Conservation (phyloP, 2,797 vertebrate genomes). For the Cuculus canorus region DNA sequence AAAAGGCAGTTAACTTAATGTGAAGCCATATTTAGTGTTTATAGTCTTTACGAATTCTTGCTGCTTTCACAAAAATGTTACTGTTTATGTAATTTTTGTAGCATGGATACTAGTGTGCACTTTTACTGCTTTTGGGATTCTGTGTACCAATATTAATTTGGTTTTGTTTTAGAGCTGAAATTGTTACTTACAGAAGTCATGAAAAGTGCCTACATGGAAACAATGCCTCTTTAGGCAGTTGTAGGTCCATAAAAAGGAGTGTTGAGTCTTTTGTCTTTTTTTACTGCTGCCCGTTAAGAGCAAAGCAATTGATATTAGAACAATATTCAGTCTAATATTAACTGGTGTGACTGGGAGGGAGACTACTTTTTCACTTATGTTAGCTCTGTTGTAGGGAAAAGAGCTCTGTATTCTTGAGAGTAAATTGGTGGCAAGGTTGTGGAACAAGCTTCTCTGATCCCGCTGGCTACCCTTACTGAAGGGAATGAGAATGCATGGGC, state of each 20-base stretch:
- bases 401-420: background rate
- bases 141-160: rapidly evolving
- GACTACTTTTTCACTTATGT: background rate
- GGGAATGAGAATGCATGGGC: background rate
- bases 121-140: background rate
- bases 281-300: background rate
- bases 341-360: background rate
- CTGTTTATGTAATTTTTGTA: background rate
- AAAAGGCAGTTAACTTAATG: background rate
- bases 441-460: background rate
- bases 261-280: background rate
- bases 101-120: background rate
- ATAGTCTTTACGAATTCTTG: background rate
- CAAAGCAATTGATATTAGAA: background rate
- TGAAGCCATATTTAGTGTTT: background rate
- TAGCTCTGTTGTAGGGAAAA: background rate
- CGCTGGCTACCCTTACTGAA: background rate
- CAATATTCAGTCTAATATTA: background rate
- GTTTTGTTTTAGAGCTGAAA: background rate
- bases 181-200: background rate
- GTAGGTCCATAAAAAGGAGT: rapidly evolving
- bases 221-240: background rate
- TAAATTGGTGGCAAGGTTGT: background rate
- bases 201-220: background rate
- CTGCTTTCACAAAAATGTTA: background rate